Evolutionary conservation across 1,140 invertebrate genomes (phyloP).

Genomic region (Samia ricini): DNA sequence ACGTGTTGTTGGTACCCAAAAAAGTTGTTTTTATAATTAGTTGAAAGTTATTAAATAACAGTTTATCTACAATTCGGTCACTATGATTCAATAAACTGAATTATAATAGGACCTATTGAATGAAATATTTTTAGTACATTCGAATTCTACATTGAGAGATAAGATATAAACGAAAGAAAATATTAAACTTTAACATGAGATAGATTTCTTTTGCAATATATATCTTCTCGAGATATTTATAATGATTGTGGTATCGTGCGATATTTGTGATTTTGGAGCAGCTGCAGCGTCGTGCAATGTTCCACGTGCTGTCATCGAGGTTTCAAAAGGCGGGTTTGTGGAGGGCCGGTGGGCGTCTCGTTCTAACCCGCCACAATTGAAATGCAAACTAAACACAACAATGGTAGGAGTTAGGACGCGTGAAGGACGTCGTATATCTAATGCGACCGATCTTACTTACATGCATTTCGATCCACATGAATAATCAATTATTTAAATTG

Average conservation of each 20-base stretch:
- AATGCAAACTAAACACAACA: constrained; percentile 70
- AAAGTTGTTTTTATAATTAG: background rate
- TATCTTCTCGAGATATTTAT: background rate
- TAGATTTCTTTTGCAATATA: background rate
- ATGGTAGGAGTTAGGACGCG: constrained; percentile 75
- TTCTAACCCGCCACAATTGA: constrained; percentile 59
- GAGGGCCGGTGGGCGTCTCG: constrained; percentile 50
- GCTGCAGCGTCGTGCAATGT: constrained; percentile 7
- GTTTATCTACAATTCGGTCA: background rate
- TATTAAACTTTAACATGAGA: background rate
- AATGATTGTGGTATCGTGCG: background rate
- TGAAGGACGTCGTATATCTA: constrained; percentile 75
- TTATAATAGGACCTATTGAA: background rate
- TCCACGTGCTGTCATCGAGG: constrained; percentile 38
- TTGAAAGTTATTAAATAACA: background rate
- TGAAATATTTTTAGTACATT: background rate
- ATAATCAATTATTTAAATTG: constrained; percentile 75
- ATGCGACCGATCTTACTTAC: constrained; percentile 65
- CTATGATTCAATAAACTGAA: background rate
- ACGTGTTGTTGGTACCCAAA: constrained; percentile 39
- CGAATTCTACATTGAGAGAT: too few species aligned
- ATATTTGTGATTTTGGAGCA: background rate
- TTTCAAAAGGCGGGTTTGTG: constrained; percentile 44
- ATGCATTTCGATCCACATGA: constrained; percentile 71
- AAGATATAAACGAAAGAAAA: background rate